Percentiles rank a stretch among this genome's conserved stretches.
These are phyloP conservation scores for Mylabris sibirica DNA, from an alignment of 2,888 invertebrate species.

Conservation along the genomic window DNA sequence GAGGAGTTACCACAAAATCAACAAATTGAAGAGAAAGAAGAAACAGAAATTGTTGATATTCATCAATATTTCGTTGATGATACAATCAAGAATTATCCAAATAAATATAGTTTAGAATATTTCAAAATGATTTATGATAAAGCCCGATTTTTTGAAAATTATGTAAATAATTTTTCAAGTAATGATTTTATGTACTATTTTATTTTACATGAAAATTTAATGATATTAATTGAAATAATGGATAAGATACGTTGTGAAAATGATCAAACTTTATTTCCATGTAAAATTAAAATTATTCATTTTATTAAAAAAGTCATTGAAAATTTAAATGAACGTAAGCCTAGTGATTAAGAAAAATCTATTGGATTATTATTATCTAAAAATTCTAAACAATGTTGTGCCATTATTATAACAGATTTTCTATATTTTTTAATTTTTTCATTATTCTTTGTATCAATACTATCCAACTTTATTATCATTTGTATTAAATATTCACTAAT, in stretches of 20 bases:
- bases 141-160: background rate
- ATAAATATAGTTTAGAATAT: slow-evolving; percentile 7
- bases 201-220: slow-evolving; percentile 26
- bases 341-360: too few species aligned
- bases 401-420: slow-evolving; percentile 22
- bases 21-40: background rate
- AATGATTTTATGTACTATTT: slow-evolving; percentile 22
- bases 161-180: background rate
- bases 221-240: slow-evolving; percentile 23
- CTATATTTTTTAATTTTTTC: slow-evolving; percentile 18
- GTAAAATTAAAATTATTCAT: slow-evolving; percentile 20
- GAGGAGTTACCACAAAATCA: background rate
- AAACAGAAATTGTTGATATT: slow-evolving; percentile 23
- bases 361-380: slow-evolving; percentile 8
- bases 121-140: background rate
- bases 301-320: slow-evolving; percentile 21
- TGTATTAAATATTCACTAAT: slow-evolving; percentile 24
- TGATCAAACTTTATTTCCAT: background rate
- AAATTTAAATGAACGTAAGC: slow-evolving; percentile 6
- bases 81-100: slow-evolving; percentile 4
- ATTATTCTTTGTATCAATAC: slow-evolving; percentile 22
- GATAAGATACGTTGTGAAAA: slow-evolving; percentile 23
- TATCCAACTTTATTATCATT: slow-evolving; percentile 25
- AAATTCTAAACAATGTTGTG: slow-evolving; percentile 17
- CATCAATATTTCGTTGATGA: slow-evolving; percentile 20